phyloP scores from a whole-genome alignment of 2,888 invertebrate species.

The Cantharis nigra region DNA sequence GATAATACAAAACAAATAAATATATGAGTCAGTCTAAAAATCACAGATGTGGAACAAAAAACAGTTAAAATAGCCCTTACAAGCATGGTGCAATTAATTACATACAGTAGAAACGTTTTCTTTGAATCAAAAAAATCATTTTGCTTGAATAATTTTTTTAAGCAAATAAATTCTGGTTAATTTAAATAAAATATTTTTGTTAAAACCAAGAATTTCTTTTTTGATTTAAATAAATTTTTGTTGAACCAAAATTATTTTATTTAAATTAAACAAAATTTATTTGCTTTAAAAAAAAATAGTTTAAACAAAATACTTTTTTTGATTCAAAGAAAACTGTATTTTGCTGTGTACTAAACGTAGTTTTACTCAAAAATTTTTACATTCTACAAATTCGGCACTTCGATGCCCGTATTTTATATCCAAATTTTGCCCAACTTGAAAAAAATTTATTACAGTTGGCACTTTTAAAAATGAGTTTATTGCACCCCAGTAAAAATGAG shows the following conservation, averaged over 20 bases:
- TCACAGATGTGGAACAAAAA: slow-evolving; percentile 65
- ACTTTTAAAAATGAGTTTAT: slow-evolving; percentile 50
- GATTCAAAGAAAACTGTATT: no score
- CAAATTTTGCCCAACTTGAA: background rate
- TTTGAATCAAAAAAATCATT: no score
- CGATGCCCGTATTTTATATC: background rate
- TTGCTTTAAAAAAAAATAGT: no score
- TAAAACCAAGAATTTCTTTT: no score
- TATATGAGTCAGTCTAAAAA: slow-evolving; percentile 65
- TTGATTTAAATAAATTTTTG: no score
- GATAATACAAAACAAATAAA: slow-evolving; percentile 19
- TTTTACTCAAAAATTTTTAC: background rate
- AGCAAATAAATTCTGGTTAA: no score
- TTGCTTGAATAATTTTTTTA: no score
- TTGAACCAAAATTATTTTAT: no score
- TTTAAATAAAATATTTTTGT: no score
- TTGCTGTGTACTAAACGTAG: slow-evolving; percentile 22
- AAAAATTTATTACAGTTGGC: slow-evolving; percentile 27
- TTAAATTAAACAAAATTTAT: no score
- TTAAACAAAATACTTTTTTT: no score
- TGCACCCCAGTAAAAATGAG: slow-evolving; percentile 47
- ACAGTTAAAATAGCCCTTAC: slow-evolving; percentile 32
- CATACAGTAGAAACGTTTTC: no score
- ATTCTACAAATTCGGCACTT: background rate
- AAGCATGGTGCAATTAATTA: slow-evolving; percentile 45